Conservation (phyloP, 1,140 invertebrate species). For the Dolichoris vasculosae region DNA sequence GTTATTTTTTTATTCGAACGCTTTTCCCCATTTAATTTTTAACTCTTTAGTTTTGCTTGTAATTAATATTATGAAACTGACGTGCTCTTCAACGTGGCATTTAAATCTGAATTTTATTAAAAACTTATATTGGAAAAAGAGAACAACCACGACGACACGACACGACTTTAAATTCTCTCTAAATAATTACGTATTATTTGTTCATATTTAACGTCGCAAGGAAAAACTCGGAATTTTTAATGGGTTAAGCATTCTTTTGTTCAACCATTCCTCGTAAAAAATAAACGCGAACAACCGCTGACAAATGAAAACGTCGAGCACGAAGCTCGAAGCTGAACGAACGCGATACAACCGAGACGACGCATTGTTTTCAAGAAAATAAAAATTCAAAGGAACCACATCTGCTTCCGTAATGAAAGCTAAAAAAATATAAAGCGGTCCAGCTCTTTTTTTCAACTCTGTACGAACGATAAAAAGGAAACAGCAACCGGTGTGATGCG, state of each 20-base stretch:
- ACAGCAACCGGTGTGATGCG: not conserved
- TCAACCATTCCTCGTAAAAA: not conserved
- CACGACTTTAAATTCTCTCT: no score
- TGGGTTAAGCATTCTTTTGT: not conserved
- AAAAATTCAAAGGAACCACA: not conserved
- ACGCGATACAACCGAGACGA: not conserved
- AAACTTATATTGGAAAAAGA: no score
- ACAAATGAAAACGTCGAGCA: not conserved
- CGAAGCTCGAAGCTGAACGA: not conserved
- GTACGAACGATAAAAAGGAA: not conserved
- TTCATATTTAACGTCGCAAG: not conserved
- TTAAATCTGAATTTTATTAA: no score
- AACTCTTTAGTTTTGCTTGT: no score
- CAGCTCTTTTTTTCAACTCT: not conserved
- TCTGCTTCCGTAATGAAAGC: not conserved
- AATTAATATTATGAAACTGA: no score
- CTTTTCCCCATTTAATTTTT: no score
- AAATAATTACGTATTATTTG: no score
- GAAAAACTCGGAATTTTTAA: not conserved
- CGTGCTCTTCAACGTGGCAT: no score
- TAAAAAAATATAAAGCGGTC: not conserved
- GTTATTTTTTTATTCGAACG: no score
- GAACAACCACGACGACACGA: no score
- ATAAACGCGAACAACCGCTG: not conserved
- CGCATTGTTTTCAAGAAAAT: not conserved